Base-by-base conservation (phyloP, 1,140 invertebrate species). In the Homalodisca vitripennis region DNA sequence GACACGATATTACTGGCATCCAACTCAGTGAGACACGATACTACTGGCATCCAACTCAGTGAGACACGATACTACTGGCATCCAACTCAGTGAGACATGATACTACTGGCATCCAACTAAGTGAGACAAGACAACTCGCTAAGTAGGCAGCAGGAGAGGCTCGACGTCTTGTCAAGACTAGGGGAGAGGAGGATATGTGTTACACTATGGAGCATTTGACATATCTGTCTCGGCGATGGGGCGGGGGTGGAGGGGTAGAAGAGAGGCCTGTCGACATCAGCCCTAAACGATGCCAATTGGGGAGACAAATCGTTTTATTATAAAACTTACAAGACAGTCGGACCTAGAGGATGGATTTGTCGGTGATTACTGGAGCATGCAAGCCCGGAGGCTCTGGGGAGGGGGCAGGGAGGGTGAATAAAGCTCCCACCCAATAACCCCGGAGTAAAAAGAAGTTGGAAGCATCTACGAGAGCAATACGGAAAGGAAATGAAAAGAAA, bases 231-330 rank as follows among this genome's bases (percentile, higher is more conserved):
- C n/a, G n/a, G n/a, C n/a, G n/a, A n/a, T 17, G 17, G 34, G 69
- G 41, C 46, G 69, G 68, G 60, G 60, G 17, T 26, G 70, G 57
- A 53, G 69, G 60, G 72, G 63, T 72, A 70, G 72, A 72, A 72
- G 75, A 77, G 76, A 76, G 77, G 77, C 74, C 73, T 76, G 75
- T 72, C 74, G 72, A 70, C 75, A 73, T 75, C 73, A 73, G 73
- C 74, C 22, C 55, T 60, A 60, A 60, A 60, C 55, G 55, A 60
- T 76, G 75, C 77, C 75, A 76, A 77, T 69, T 30, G 24, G 31
- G 27, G 41, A 69, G 46, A 20, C 68, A 34, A 62, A 57, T 48
- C 34, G 34, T 47, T 62, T 60, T 48, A 20, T 60, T 41, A 63
- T 60, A 53, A 68, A 55, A 41, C 62, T 68, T 53, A 55, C 27